phyloP scores from a whole-genome alignment of 2,888 invertebrate genomes.

The Eilema sororculum region DNA sequence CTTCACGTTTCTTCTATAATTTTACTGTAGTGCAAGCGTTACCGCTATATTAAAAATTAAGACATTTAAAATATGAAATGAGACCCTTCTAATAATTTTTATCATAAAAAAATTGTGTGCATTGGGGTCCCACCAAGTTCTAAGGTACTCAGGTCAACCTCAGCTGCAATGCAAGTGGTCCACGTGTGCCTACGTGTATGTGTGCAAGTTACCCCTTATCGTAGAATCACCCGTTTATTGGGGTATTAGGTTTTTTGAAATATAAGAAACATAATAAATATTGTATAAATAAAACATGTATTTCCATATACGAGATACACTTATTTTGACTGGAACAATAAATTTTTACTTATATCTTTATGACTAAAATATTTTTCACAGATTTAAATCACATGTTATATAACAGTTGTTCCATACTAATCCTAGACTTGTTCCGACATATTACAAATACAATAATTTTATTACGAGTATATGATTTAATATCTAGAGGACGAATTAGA shows the following conservation, averaged over 20 bases:
- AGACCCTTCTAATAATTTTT: no score
- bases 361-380: not conserved
- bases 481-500: not conserved
- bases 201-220: no score
- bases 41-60: not conserved
- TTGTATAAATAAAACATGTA: not conserved
- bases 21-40: conserved; percentile 31
- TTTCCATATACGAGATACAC: not conserved
- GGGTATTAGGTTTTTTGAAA: not conserved
- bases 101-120: no score
- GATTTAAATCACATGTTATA: not conserved
- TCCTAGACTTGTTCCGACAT: not conserved
- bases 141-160: no score
- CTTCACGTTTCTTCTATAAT: conserved; percentile 35
- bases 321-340: not conserved
- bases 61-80: no score
- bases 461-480: not conserved
- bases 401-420: no score
- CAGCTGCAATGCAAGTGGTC: no score
- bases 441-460: not conserved
- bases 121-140: no score
- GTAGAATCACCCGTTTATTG: no score
- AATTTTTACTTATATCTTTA: not conserved
- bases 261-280: not conserved
- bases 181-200: no score